These are phyloP conservation scores for Poecilia wingei DNA, from an alignment of 2,797 vertebrate genomes.

Conservation along the genomic window DNA sequence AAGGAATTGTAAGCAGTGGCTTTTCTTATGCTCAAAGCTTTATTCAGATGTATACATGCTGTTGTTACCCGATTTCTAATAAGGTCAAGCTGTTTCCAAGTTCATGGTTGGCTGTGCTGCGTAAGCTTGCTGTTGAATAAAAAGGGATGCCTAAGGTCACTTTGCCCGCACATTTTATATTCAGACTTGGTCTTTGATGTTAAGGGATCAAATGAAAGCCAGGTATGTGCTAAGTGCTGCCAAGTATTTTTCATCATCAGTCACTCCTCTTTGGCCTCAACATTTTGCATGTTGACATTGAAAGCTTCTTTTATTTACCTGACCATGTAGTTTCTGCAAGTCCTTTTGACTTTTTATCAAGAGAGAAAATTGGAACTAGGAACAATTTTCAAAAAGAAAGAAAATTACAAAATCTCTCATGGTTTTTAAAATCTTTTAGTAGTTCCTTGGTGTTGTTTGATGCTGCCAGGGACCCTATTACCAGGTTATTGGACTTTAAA, in stretches of 20 bases:
- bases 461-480: slow-evolving; percentile 52
- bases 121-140: slow-evolving; percentile 40
- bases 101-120: slow-evolving; percentile 51
- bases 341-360: slow-evolving; percentile 23
- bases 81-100: slow-evolving; percentile 58
- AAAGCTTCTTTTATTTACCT: slow-evolving; percentile 36
- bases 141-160: slow-evolving; percentile 40
- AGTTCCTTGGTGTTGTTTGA: slow-evolving; percentile 30
- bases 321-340: slow-evolving; percentile 35
- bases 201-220: slow-evolving; percentile 41
- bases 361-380: slow-evolving; percentile 33
- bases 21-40: slow-evolving; percentile 56
- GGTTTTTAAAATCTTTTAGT: slow-evolving; percentile 33
- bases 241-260: slow-evolving; percentile 36
- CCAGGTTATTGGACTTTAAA: slow-evolving; percentile 63
- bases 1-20: slow-evolving; percentile 64
- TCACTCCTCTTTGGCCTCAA: slow-evolving; percentile 47
- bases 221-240: slow-evolving; percentile 24
- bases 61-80: slow-evolving; percentile 61
- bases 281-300: slow-evolving; percentile 32
- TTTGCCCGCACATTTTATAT: slow-evolving; percentile 8
- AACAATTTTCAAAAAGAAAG: slow-evolving; percentile 14
- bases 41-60: slow-evolving; percentile 59
- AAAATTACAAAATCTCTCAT: slow-evolving; percentile 17
- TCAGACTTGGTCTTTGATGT: slow-evolving; percentile 26